These are phyloP conservation scores for Suncus etruscus DNA, from an alignment of 2,113 vertebrate genomes.

Conservation along the genomic window DNA sequence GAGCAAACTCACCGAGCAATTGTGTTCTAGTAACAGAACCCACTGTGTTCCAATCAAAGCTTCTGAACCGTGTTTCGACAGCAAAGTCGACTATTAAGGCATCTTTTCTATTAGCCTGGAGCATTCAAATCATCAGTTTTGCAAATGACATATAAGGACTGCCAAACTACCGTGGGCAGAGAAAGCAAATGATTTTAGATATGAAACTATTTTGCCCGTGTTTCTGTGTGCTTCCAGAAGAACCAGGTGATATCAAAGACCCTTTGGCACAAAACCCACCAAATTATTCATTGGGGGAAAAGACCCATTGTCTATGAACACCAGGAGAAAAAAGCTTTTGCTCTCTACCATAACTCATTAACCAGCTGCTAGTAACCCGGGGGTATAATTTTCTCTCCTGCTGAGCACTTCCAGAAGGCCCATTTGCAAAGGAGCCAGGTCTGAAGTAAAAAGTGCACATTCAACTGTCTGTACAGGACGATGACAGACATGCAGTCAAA, in stretches of 20 bases:
- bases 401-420: conserved; percentile 8
- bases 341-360: conserved; percentile 33
- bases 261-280: background rate
- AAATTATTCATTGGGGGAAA: background rate
- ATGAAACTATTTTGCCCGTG: too few relatives aligned
- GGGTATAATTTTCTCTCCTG: background rate
- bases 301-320: background rate
- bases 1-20: conserved; percentile 11
- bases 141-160: too few relatives aligned
- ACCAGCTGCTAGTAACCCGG: conserved; percentile 42
- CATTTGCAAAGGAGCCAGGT: conserved; percentile 32
- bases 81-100: too few relatives aligned
- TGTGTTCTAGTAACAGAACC: conserved; percentile 3
- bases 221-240: too few relatives aligned
- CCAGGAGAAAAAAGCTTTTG: background rate
- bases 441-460: background rate
- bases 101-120: too few relatives aligned
- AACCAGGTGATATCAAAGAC: background rate
- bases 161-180: too few relatives aligned
- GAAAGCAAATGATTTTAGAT: too few relatives aligned
- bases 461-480: too few relatives aligned
- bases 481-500: too few relatives aligned
- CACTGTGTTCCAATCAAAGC: background rate
- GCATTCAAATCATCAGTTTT: too few relatives aligned
- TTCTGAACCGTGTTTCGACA: too few relatives aligned